Evolutionary conservation across 2,797 vertebrate species (phyloP), one percentile per base, ranked within the genome.

Genomic region (Aphelocoma californica): DNA sequence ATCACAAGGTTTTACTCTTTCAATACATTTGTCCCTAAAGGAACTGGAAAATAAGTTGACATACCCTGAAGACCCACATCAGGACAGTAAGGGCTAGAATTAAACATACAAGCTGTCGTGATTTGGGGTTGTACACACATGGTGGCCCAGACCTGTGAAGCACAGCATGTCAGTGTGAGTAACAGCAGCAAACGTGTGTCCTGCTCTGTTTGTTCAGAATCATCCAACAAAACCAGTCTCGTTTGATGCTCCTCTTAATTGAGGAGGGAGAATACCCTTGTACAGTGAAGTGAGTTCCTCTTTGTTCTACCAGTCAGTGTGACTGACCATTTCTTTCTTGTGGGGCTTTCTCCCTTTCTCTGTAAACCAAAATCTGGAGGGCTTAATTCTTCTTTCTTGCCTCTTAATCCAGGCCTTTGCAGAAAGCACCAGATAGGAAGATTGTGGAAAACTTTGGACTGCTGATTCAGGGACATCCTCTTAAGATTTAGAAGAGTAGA

Each of bases 41-140:
- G 90, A 96, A 88, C 60, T 4, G n/a, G 80, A 92, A 87, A 90
- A 7, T 50, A 86, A 85, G 47, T 32, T 91, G 60, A 53, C 34
- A 26, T 82, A 83, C 70, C 77, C 88, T 90, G 38, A 82, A 89
- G 86, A 95, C 93, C 96, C 95, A 34, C 65, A 65, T 97, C 94
- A 94, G 73, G 94, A 91, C 95, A 97, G 94, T 90, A 95, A 97
- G 96, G 96, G 94, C 96, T 97, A 95, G 95, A 96, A 95, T 91
- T 91, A 92, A 96, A 95, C 80, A 88, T 47, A 93, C 51, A 88
- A 95, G 83, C 97, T 94, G 94, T 95, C 91, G 0, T 97, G 94
- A 95, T 96, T 83, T 93, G 95, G 96, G 95, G 85, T 93, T 91
- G 86, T 92, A 48, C 6, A 4, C 1, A 4, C 7, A 2, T 29